Conservation (phyloP, 2,888 invertebrate genomes). For the Aromia moschata region DNA sequence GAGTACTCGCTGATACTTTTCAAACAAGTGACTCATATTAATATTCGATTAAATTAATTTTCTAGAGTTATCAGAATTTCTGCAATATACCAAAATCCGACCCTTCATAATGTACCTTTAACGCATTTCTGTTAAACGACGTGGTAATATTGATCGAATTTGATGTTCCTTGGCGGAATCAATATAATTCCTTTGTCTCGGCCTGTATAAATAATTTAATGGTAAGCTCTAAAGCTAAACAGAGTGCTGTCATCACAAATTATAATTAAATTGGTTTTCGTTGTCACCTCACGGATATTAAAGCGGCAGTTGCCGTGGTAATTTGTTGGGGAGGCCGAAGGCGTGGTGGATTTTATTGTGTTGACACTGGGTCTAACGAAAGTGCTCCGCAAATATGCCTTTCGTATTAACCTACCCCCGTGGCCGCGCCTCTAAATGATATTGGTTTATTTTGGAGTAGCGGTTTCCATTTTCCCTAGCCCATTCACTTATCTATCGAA, state of each 20-base stretch:
- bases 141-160: neutral
- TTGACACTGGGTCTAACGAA: conserved; percentile 58
- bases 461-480: conserved; percentile 48
- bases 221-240: conserved; percentile 14
- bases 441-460: conserved; percentile 51
- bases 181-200: conserved; percentile 6
- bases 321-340: conserved; percentile 44
- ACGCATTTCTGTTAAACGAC: no score
- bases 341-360: conserved; percentile 58
- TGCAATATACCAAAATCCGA: no score
- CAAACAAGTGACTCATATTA: no score
- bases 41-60: no score
- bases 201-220: conserved; percentile 22
- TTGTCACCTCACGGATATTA: conserved; percentile 47
- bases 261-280: conserved; percentile 56
- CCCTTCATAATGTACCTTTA: no score
- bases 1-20: no score
- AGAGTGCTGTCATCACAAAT: conserved; percentile 33
- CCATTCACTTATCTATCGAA: neutral
- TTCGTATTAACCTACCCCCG: conserved; percentile 57
- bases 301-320: conserved; percentile 38
- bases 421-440: conserved; percentile 53
- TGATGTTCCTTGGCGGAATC: neutral
- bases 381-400: conserved; percentile 61
- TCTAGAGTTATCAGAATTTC: no score